Percentiles rank a stretch among this genome's conserved stretches.
Conservation (phyloP, 2,113 vertebrate species). For the Forbesichthys agassizii region DNA sequence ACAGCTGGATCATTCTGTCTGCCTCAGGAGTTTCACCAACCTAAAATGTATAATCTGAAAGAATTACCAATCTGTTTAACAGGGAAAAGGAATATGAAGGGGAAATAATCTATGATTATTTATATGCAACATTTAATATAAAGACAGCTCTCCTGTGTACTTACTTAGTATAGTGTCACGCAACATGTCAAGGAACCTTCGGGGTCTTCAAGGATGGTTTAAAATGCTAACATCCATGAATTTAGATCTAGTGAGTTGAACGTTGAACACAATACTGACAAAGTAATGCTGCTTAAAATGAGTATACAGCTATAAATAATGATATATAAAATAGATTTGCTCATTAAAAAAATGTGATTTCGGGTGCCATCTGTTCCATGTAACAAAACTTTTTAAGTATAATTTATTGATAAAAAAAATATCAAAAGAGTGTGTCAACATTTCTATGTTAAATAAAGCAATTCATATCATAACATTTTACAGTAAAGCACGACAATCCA, state of each 20-base stretch:
- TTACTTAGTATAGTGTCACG: no score
- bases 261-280: not conserved
- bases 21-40: conserved; percentile 13
- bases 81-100: no score
- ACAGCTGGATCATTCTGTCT: conserved; percentile 16
- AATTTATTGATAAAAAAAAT: not conserved
- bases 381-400: not conserved
- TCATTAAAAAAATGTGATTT: no score
- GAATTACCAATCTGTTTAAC: no score
- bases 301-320: conserved; percentile 3
- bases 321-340: not conserved
- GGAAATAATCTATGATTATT: no score
- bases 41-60: no score
- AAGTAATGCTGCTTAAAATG: not conserved
- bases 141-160: no score
- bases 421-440: not conserved
- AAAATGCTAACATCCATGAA: no score
- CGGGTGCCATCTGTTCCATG: no score
- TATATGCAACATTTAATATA: no score
- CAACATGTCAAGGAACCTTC: no score
- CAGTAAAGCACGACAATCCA: not conserved
- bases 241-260: not conserved
- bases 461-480: not conserved
- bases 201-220: no score
- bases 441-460: not conserved